Evolutionary conservation across 2,113 vertebrate genomes (phyloP), one percentile per base, ranked within the genome.

Genomic region (Anoplopoma fimbria): DNA sequence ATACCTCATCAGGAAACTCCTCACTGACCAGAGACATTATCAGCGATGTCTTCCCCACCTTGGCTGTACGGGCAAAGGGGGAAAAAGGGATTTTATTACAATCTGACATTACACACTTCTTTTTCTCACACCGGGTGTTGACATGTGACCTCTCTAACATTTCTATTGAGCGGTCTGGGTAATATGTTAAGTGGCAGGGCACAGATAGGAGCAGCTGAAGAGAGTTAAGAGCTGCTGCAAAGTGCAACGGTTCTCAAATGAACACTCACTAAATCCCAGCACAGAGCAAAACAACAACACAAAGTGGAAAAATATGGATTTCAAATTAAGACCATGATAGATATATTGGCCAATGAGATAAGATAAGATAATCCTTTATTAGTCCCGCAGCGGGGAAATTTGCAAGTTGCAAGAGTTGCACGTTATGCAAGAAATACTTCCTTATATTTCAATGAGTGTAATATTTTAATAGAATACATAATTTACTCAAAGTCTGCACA

Each of bases 21-120:
- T 99, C 98, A 93, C 98, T 99, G 93, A 99, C 98, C 92, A 99
- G 95, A 57, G 98, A 99, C 98, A 99, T 99, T 81, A 99, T 99
- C 82, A 99, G 93, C 9, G 98, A 99, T 0, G 98, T 99, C 95
- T 99, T 99, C 90, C 98, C 98, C 93, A 99, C 98, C 95, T 98
- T 97, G 92, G 98, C 98, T 99, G 96, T 49, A 64, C 65, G 83
- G 92, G 93, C 85, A 94, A 68, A 58, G 27, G n/a, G 8, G n/a
- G 5, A 29, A 55, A 76, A 19, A 19, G 0, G 10, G 36, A 21
- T 38, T 27, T 55, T 27, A 42, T 62, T 21, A 65, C 9, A 42
- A 27, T 73, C 12, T 31, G 9, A 1, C 13, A 15, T 19, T 0
- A 19, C 9, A 68, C 2, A n/a, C 7, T 0, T 75, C 31, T 69